Evolutionary conservation across 2,797 vertebrate species (phyloP).

Genomic region (Danio choprae): DNA sequence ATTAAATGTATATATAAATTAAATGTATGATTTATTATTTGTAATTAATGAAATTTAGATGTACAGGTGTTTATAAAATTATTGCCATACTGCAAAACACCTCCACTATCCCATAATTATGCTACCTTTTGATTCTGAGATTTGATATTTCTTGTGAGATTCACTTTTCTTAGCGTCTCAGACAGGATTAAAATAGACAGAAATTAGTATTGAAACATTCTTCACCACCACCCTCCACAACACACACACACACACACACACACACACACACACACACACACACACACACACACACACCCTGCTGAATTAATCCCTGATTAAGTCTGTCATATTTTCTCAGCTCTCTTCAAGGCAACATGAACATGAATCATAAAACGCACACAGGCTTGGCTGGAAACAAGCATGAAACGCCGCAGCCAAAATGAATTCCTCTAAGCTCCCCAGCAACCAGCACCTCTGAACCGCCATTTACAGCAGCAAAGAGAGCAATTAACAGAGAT

Average conservation of each 20-base stretch:
- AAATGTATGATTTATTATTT: background rate
- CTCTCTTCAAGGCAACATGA: background rate
- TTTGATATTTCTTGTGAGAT: background rate
- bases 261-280: background rate
- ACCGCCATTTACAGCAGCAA: background rate
- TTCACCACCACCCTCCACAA: background rate
- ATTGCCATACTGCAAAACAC: too few relatives aligned
- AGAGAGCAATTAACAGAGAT: background rate
- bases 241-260: background rate
- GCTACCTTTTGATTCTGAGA: background rate
- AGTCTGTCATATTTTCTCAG: slow-evolving; percentile 7
- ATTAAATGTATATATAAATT: slow-evolving; percentile 2
- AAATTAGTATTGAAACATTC: background rate
- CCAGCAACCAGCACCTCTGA: slow-evolving; percentile 3
- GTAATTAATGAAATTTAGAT: too few relatives aligned
- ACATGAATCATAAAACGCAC: slow-evolving; percentile 4
- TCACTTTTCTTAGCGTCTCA: background rate
- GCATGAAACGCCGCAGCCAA: slow-evolving; percentile 2
- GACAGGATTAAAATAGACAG: slow-evolving; percentile 7
- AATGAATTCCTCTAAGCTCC: slow-evolving; percentile 23
- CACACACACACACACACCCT: background rate
- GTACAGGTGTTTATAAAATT: too few relatives aligned
- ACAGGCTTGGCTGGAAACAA: slow-evolving; percentile 13
- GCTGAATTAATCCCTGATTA: slow-evolving; percentile 11
- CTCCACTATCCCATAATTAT: too few relatives aligned